Evolutionary conservation across 2,888 invertebrate species (phyloP), one percentile per base, ranked within the genome.

Genomic region (Andrena flavipes): DNA sequence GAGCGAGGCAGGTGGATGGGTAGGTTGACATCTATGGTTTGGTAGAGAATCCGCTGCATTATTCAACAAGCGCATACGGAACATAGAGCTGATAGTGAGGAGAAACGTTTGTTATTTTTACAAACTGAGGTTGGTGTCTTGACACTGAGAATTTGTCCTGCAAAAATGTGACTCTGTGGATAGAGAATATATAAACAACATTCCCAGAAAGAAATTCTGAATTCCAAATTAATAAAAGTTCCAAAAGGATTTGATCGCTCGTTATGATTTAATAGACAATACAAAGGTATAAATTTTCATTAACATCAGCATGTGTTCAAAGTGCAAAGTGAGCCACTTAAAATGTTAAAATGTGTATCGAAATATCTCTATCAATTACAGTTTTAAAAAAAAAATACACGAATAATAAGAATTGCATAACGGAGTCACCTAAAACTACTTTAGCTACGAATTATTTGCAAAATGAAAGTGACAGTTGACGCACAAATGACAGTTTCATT

Each of bases 1-100:
- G 56, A 62, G 64, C 20, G 56, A 68, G 63, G 63, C 26, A n/a
- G 48, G 26, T 48, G 70, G 26, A 63, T 29, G 76, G 29, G 48
- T 23, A 70, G 65, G 26, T 5, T 49, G 49, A 73, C 48, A 62
- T 62, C 51, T 73, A 63, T 63, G 75, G 59, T 35, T 54, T 68
- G 76, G 62, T 68, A 86, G 63, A 71, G 65, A 71, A 63, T 30
- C 30, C 67, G 72, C 79, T 85, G 81, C 88, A 85, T 87, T 88
- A 87, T 88, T 87, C 84, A 87, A 49, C 72, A 54, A 10, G 63
- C 60, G 71, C 59, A 59, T 64, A 35, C 42, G 62, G 73, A 82
- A 51, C 71, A 68, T 65, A 72, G 62, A 77, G 71, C 63, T 84
- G 80, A 75, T 73, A 33, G 73, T 16, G 60, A 48, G 49, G 62